These are phyloP conservation scores for Porites evermanni DNA, from an alignment of 92 coral and sea anemone species.

Conservation along the genomic window DNA sequence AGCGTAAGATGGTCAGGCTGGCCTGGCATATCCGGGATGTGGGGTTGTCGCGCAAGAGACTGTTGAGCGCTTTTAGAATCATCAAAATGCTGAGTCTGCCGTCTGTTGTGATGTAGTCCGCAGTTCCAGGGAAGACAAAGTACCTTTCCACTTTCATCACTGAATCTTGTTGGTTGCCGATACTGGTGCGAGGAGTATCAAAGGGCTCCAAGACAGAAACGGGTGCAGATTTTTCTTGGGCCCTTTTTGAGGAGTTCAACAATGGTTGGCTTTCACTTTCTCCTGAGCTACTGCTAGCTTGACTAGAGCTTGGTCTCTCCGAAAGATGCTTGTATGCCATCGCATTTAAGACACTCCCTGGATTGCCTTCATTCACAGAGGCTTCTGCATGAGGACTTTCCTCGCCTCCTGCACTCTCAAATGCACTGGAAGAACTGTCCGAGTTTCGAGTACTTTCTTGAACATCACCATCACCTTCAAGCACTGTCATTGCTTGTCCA, in stretches of 20 bases:
- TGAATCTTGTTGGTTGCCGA: constrained; percentile 66
- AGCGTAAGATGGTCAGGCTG: constrained; percentile 72
- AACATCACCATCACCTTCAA: neutral
- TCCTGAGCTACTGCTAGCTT: constrained; percentile 32
- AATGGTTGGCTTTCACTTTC: constrained; percentile 43
- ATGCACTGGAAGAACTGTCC: neutral
- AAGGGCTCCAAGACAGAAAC: neutral
- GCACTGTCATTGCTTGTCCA: neutral
- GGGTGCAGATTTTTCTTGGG: neutral
- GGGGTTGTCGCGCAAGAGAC: constrained; percentile 81
- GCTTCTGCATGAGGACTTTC: neutral
- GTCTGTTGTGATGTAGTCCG: constrained; percentile 87
- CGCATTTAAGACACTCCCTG: neutral
- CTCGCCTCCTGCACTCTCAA: constrained; percentile 23
- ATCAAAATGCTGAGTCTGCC: constrained; percentile 89
- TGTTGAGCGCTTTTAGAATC: constrained; percentile 84
- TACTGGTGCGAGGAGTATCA: constrained; percentile 57
- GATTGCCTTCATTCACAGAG: neutral
- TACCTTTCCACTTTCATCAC: constrained; percentile 73
- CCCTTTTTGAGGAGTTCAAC: neutral
- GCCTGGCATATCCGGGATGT: constrained; percentile 84
- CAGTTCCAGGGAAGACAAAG: constrained; percentile 89
- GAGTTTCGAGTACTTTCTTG: neutral
- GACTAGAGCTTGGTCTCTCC: constrained; percentile 28
- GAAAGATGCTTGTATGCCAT: neutral